Base-by-base conservation (phyloP, 2,113 vertebrate species). In the Hystrix brachyura region DNA sequence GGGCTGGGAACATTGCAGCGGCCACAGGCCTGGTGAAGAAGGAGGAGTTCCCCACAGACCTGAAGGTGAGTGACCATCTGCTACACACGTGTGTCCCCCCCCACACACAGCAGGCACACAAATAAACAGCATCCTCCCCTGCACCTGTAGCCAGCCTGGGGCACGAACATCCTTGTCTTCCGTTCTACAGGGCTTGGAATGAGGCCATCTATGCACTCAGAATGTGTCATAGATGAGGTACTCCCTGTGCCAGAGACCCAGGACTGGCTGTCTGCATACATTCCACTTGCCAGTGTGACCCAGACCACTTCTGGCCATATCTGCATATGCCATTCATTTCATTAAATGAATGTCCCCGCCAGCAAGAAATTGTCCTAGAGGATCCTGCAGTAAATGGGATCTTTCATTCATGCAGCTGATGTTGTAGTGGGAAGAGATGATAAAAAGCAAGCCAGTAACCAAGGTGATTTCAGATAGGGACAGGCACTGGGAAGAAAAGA, bases 21-120 rank as follows among this genome's bases (percentile, higher is more conserved):
- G 99, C 99, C 97, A 99, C 99, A 0, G 99, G 99, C 76, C 98
- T 99, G 97, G 99, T 99, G 98, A 99, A 99, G 98, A 99, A 99
- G 97, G 99, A 99, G 65, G 99, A 99, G 53, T 99, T 99, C 98
- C 99, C 99, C 15, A 90, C 99, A 0, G 99, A 99, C 98, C 98
- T 99, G 98, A 99, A 99, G 97, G 99, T 99, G 98, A 97, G 99
- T 53, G 7, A 2, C 7, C 57, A 25, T 51, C 19, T 6, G 1
- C 0, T 25, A 25, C 23, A 13, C 21, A 7, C 12, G 0, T 34
- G 38, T 53, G 17, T 21, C 7, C 10, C 3, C 57, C 13, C 7
- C 19, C 3, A 27, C 29, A n/a, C 65, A 59, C 25, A 43, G 57
- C 72, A 78, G 67, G 62, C 57, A 51, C 14, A 57, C 51, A 32